phyloP scores from a whole-genome alignment of 2,888 invertebrate species.

The Archaeoteleia sp. region DNA sequence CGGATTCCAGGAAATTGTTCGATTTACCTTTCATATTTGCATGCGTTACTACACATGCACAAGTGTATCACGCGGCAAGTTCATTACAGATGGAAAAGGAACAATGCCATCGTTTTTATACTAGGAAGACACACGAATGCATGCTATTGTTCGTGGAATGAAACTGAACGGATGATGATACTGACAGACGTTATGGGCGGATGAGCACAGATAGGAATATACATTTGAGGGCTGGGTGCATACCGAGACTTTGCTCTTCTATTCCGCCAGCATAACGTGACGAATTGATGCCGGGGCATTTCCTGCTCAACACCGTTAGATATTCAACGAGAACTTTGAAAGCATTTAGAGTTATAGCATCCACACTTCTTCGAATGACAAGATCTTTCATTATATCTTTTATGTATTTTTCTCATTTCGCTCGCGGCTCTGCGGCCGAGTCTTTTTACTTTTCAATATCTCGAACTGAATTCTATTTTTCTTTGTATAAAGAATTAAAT shows the following conservation, averaged over 20 bases:
- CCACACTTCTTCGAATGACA: slow-evolving; percentile 12
- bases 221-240: slow-evolving; percentile 18
- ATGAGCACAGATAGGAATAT: slow-evolving; percentile 28
- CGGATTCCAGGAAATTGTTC: slow-evolving; percentile 21
- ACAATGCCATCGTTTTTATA: slow-evolving; percentile 34
- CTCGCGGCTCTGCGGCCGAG: not conserved
- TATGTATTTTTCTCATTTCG: slow-evolving; percentile 1
- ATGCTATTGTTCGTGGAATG: slow-evolving; percentile 19
- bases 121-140: not conserved
- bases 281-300: slow-evolving; percentile 40
- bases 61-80: slow-evolving; percentile 19
- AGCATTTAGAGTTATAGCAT: slow-evolving; percentile 25
- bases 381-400: slow-evolving; percentile 2
- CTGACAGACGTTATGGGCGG: slow-evolving; percentile 30
- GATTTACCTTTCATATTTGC: slow-evolving; percentile 31
- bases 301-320: slow-evolving; percentile 34
- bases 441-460: not conserved
- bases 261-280: slow-evolving; percentile 29
- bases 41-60: slow-evolving; percentile 26
- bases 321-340: slow-evolving; percentile 27
- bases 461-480: slow-evolving; percentile 23
- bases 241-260: slow-evolving; percentile 23
- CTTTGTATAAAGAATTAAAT: too few relatives aligned
- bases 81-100: slow-evolving; percentile 35
- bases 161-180: slow-evolving; percentile 22